phyloP scores from a whole-genome alignment of 2,888 invertebrate genomes.

The Xanthia icteritia region DNA sequence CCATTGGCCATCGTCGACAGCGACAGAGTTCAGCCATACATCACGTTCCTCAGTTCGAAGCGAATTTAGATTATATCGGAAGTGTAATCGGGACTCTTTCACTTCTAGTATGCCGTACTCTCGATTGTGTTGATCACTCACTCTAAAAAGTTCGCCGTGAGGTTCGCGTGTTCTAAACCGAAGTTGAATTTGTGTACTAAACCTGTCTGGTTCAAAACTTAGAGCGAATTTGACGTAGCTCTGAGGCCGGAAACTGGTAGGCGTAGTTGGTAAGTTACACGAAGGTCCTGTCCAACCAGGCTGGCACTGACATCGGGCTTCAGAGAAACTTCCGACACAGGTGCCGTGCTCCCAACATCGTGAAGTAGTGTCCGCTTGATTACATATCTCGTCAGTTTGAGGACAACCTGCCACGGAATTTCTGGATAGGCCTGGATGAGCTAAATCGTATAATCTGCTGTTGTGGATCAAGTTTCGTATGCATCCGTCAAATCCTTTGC shows the following conservation, averaged over 20 bases:
- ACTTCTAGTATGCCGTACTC: slow-evolving; percentile 98
- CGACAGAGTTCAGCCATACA: slow-evolving; percentile 96
- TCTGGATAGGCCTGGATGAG: slow-evolving; percentile 96
- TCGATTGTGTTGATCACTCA: slow-evolving; percentile 97
- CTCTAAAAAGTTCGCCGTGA: slow-evolving; percentile 97
- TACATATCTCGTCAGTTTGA: slow-evolving; percentile 97
- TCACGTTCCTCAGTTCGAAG: slow-evolving; percentile 97
- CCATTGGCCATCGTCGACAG: slow-evolving; percentile 99
- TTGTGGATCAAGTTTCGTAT: slow-evolving; percentile 98
- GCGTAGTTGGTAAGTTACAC: slow-evolving; percentile 95
- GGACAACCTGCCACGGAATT: slow-evolving; percentile 97
- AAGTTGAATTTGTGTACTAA: slow-evolving; percentile 97
- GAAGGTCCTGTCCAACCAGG: slow-evolving; percentile 98
- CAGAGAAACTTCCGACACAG: slow-evolving; percentile 97
- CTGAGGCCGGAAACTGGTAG: slow-evolving; percentile 97
- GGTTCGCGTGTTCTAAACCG: slow-evolving; percentile 98
- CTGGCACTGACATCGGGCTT: slow-evolving; percentile 97
- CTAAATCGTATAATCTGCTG: slow-evolving; percentile 98
- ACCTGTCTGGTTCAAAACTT: slow-evolving; percentile 97
- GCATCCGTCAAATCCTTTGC: slow-evolving; percentile 98
- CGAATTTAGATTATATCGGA: slow-evolving; percentile 98
- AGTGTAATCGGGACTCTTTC: slow-evolving; percentile 96
- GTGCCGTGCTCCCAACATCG: slow-evolving; percentile 98
- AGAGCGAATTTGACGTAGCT: slow-evolving; percentile 99
- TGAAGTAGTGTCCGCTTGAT: slow-evolving; percentile 95